Percentiles rank a stretch among this genome's conserved stretches.
These are phyloP conservation scores for Strigamia maritima DNA, from an alignment of 2,888 invertebrate species.

Conservation along the genomic window DNA sequence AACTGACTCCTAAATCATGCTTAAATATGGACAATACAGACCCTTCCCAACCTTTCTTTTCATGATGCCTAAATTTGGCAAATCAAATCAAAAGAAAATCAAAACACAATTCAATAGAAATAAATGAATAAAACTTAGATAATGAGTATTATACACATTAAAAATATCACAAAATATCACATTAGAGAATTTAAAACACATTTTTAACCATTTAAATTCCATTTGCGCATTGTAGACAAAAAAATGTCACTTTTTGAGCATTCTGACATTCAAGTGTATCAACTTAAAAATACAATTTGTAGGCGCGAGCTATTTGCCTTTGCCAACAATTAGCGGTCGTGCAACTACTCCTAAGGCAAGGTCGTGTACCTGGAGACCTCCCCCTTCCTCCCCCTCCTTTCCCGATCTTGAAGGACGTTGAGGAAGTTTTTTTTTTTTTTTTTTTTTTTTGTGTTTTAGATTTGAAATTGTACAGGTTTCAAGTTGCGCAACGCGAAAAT, in stretches of 20 bases:
- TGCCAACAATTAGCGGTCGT: constrained; percentile 16
- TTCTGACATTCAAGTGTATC: background rate
- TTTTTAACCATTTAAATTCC: too few species aligned
- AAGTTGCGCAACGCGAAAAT: background rate
- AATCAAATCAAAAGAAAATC: background rate
- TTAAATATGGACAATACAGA: background rate
- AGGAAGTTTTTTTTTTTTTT: background rate
- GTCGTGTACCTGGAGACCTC: constrained; percentile 25
- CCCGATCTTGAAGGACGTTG: background rate
- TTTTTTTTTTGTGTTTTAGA: background rate
- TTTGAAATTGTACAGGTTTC: background rate
- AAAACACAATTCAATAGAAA: background rate
- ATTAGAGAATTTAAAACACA: too few species aligned
- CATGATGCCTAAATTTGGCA: background rate
- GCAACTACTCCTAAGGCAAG: constrained; percentile 21
- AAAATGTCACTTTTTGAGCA: too few species aligned
- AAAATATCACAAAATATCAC: background rate
- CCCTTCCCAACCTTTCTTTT: background rate
- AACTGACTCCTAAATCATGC: background rate
- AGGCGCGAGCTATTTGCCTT: constrained; percentile 3
- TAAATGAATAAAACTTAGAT: background rate
- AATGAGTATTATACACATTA: background rate
- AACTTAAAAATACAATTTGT: background rate
- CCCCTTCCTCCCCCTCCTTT: constrained; percentile 14
- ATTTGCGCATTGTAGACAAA: too few species aligned